Conservation (phyloP, 2,113 vertebrate genomes). For the Candoia aspera region DNA sequence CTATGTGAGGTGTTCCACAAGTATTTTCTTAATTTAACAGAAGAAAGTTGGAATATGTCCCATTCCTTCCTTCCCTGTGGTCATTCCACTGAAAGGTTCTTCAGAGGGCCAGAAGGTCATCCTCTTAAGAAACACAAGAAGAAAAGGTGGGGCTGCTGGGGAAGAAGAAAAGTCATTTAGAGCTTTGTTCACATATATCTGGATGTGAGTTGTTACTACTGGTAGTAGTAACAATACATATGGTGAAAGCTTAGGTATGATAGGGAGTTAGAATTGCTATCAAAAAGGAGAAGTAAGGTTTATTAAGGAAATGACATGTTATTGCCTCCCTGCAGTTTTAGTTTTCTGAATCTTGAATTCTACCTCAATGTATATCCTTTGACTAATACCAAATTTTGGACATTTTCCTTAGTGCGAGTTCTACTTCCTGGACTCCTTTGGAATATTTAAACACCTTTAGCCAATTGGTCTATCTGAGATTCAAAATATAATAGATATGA, state of each 20-base stretch:
- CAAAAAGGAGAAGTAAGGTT: not conserved
- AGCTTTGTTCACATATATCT: not conserved
- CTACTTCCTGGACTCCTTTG: not conserved
- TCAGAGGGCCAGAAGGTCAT: not conserved
- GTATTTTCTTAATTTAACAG: not conserved
- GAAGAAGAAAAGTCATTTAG: not conserved
- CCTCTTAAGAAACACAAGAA: not conserved
- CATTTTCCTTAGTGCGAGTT: not conserved
- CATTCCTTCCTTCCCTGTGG: not conserved
- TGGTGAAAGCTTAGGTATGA: not conserved
- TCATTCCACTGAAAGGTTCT: not conserved
- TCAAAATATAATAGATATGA: not conserved
- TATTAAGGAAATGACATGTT: not conserved
- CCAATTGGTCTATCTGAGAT: not conserved
- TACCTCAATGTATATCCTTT: not conserved
- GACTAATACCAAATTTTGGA: not conserved
- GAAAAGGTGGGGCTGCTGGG: not conserved
- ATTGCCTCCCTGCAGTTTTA: not conserved
- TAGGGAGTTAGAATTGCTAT: not conserved
- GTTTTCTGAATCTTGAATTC: not conserved
- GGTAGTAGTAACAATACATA: not conserved
- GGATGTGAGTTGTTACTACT: not conserved
- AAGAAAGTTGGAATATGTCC: not conserved
- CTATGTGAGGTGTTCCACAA: not conserved
- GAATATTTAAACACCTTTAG: not conserved